Base-by-base conservation (phyloP, 2,888 invertebrate species). In the Drosophila atripex region DNA sequence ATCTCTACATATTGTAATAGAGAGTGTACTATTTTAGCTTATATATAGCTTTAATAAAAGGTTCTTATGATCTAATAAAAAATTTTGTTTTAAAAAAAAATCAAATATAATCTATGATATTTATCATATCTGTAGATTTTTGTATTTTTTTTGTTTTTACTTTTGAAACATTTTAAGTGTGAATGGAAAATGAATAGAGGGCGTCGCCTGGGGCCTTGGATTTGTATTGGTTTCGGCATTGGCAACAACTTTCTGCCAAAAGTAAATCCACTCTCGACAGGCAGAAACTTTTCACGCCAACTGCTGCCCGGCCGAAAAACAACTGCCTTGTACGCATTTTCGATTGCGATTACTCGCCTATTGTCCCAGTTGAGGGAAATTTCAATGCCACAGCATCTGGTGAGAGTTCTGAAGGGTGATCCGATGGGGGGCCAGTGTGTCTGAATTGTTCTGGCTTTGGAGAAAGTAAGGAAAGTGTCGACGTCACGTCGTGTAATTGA, bases 401-500 rank as follows among this genome's bases (percentile, higher is more conserved):
- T 21, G 43, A 12, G 11, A 8, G 3, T 21, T 35, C 2, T 3
- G 25, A 16, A 35, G 43, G n/a, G 14, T 16, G 39, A 8, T 14
- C 7, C 2, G 14, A 4, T 23, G 7, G 7, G 38, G 12, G 14
- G 38, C 14, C 7, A 21, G 21, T 49, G 46, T 25, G 14, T 76
- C 74, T 78, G 39, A 12, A 3, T 39, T 60, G 39, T 32, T 35
- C 9, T 28, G 28, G 28, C 9, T 28, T 1, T n/a, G 28, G 2
- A n/a, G 21, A 80, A 80, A 35, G 35, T 35, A 35, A 35, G 77
- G 77, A 35, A 35, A 78, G 79, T 76, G 71, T 59, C 76, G 82
- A 63, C 63, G 71, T 59, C 80, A 85, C 79, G 86, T 85, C 77
- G 59, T 82, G 79, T 82, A 82, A 82, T 82, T 82, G 80, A 82